Evolutionary conservation across 1,140 invertebrate species (phyloP), one percentile per base, ranked within the genome.

Genomic region (Solenopsis invicta): DNA sequence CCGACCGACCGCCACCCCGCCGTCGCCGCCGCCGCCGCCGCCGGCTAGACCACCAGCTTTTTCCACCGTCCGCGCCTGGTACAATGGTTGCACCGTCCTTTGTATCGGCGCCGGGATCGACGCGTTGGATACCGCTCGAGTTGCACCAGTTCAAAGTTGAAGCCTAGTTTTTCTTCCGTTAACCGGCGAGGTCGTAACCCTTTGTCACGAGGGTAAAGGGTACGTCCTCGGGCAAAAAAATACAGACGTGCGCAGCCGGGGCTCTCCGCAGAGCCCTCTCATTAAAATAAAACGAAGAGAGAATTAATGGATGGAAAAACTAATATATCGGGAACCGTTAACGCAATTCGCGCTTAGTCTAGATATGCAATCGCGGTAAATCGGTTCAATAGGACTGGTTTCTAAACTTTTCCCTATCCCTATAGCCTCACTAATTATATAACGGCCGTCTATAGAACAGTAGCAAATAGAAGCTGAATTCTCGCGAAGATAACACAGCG

Each of bases 71-170:
- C 71, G 34, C 64, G 69, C 71, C 71, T 69, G 59, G 67, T 78
- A 75, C 75, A 75, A 89, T 69, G 54, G 69, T 88, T 86, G 88
- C 62, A 37, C 71, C 76, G 54, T 59, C 50, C 52, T 69, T 56
- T 82, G 67, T 89, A 86, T 71, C 87, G 48, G 41, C 59, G 74
- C 24, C 74, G 48, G 59, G 74, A 77, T 85, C 74, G 59, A 77
- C 71, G 59, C 59, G 59, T 18, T 41, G 54, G 59, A 76, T 74
- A 61, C 54, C 80, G 80, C 80, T 50, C 54, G 54, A 84, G 80
- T 74, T 84, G 54, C 67, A 61, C 52, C 41, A 84, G 80, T 84
- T 84, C 67, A 84, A 74, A 84, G 80, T 86, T 62, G 64, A 67
- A 66, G 52, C 75, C 59, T 66, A 78, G 69, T 82, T 72, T 82